Evolutionary conservation across 1,140 invertebrate species (phyloP).

Genomic region (Micrasema minimum): DNA sequence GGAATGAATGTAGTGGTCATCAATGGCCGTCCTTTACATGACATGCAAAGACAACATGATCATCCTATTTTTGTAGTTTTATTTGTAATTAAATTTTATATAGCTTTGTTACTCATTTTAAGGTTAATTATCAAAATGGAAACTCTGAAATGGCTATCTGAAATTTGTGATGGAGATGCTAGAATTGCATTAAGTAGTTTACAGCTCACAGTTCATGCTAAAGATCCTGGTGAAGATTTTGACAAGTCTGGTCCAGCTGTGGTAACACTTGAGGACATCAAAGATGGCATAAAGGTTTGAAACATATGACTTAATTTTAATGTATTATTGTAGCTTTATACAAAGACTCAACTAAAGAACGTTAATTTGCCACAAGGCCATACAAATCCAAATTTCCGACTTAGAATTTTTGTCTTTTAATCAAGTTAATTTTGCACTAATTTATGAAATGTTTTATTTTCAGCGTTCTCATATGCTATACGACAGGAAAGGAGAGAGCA

Average conservation of each 20-base stretch:
- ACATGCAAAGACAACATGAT: no score
- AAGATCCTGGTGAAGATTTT: conserved; percentile 56
- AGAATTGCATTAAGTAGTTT: conserved; percentile 80
- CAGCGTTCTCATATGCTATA: conserved; percentile 79
- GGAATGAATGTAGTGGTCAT: no score
- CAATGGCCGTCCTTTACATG: no score
- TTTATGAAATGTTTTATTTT: no score
- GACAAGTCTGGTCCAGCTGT: conserved; percentile 55
- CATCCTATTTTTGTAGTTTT: no score
- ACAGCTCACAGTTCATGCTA: conserved; percentile 75
- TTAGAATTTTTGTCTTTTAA: no score
- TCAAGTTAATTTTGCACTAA: no score
- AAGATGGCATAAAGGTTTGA: conserved; percentile 73
- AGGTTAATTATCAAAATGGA: conserved; percentile 69
- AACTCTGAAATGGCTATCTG: conserved; percentile 76
- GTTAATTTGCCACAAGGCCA: background rate
- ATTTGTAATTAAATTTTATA: no score
- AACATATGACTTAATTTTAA: background rate
- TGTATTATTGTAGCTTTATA: no score
- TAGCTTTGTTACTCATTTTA: no score
- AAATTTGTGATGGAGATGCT: conserved; percentile 85
- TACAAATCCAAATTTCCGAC: no score
- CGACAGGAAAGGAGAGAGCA: conserved; percentile 83
- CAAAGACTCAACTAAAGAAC: background rate
- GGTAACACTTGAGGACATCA: conserved; percentile 72